Evolutionary conservation across 2,797 vertebrate species (phyloP).

Genomic region (Argya squamiceps): DNA sequence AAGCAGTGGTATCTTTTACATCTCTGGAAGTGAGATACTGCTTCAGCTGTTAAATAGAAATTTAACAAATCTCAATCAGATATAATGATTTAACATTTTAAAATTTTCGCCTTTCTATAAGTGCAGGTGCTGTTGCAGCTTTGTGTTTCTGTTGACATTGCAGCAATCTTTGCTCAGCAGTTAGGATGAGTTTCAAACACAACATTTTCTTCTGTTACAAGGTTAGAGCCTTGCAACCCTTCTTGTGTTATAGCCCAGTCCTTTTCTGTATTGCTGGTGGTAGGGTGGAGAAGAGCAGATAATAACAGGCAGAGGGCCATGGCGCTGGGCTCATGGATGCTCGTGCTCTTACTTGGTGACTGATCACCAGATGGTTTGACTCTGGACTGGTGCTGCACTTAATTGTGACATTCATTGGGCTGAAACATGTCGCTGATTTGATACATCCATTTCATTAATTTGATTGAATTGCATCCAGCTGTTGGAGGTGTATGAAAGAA

Average conservation of each 20-base stretch:
- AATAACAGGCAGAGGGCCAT: background rate
- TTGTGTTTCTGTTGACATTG: background rate
- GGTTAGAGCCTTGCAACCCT: background rate
- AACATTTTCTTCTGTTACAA: background rate
- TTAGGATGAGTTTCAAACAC: background rate
- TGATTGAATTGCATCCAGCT: constrained; percentile 33
- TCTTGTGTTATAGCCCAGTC: accelerated
- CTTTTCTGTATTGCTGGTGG: background rate
- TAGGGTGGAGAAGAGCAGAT: background rate
- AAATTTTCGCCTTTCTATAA: background rate
- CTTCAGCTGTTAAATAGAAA: background rate
- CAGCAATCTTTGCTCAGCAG: background rate
- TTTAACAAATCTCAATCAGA: background rate
- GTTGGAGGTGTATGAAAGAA: constrained; percentile 21
- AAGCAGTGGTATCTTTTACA: background rate
- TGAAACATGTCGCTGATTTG: constrained; percentile 53
- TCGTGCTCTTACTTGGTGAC: background rate
- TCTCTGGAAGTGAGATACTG: background rate
- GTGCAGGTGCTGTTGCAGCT: background rate
- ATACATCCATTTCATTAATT: constrained; percentile 56
- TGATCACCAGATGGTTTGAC: constrained; percentile 35
- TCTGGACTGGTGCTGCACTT: background rate
- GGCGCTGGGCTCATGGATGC: background rate
- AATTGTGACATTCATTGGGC: constrained; percentile 32
- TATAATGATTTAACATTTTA: background rate